These are phyloP conservation scores for Endotricha flammealis DNA, from an alignment of 2,888 invertebrate species.

Conservation along the genomic window DNA sequence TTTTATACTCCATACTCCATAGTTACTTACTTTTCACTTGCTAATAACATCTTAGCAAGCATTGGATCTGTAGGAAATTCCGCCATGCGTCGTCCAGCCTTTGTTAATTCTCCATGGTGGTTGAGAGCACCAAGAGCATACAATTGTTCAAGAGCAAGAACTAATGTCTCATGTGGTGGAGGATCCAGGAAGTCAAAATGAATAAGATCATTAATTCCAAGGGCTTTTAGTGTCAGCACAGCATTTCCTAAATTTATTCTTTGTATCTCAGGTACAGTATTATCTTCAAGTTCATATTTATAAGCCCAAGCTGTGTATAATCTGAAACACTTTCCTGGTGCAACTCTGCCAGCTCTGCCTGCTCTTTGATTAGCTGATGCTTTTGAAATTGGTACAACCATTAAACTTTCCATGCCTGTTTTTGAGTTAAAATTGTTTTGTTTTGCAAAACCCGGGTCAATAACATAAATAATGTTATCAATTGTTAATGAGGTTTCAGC, in stretches of 20 bases:
- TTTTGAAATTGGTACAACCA: conserved; percentile 99
- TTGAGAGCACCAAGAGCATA: conserved; percentile 98
- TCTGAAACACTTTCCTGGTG: conserved; percentile 98
- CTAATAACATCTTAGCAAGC: conserved; percentile 99
- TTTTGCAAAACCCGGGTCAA: conserved; percentile 99
- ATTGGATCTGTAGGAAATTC: conserved; percentile 99
- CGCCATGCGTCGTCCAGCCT: conserved; percentile 98
- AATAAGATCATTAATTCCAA: conserved; percentile 98
- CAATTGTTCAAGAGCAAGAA: conserved; percentile 96
- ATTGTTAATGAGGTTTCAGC: conserved; percentile 99
- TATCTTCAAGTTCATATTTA: conserved; percentile 98
- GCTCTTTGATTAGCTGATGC: conserved; percentile 98
- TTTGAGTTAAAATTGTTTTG: conserved; percentile 99
- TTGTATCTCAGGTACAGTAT: conserved; percentile 98
- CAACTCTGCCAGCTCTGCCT: conserved; percentile 96
- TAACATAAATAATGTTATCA: conserved; percentile 98
- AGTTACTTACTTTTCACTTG: conserved; percentile 91
- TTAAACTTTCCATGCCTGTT: conserved; percentile 98
- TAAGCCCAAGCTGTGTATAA: conserved; percentile 99
- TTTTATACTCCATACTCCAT: too few relatives aligned
- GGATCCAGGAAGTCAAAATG: conserved; percentile 99
- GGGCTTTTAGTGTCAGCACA: conserved; percentile 95
- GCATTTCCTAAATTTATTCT: conserved; percentile 98
- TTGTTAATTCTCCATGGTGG: conserved; percentile 98
- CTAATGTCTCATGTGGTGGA: conserved; percentile 95